phyloP scores from a whole-genome alignment of 1,140 invertebrate genomes.

The Cyphomyrmex costatus region DNA sequence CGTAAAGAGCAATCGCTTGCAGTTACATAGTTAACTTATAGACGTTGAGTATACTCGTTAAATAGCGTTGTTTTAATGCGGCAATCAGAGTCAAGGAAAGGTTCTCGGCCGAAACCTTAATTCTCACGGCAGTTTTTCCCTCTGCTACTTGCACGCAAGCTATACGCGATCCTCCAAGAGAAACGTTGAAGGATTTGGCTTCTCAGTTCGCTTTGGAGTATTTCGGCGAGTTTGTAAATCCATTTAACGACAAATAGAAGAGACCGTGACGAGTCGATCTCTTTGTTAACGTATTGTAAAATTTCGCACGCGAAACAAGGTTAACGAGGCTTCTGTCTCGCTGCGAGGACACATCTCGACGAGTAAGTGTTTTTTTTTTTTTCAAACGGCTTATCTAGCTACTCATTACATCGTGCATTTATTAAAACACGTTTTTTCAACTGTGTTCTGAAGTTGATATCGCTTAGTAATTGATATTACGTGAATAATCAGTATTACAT shows the following conservation, averaged over 20 bases:
- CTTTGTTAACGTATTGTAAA: conserved; percentile 41
- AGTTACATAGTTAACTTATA: conserved; percentile 23
- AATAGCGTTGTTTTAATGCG: neutral
- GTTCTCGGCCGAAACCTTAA: conserved; percentile 52
- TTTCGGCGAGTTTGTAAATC: neutral
- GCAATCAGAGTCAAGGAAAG: conserved; percentile 55
- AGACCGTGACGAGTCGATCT: neutral
- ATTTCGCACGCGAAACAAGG: conserved; percentile 9
- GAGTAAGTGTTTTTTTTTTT: neutral
- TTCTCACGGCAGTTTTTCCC: conserved; percentile 76
- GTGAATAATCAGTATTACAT: conserved; percentile 41
- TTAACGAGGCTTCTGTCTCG: conserved; percentile 36
- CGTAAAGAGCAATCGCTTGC: neutral
- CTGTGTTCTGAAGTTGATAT: neutral
- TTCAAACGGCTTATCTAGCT: neutral
- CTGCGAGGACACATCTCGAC: neutral
- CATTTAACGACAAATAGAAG: conserved; percentile 22
- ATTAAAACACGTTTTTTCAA: neutral
- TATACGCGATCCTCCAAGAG: conserved; percentile 19
- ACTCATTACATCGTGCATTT: neutral
- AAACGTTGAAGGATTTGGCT: conserved; percentile 27
- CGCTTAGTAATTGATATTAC: conserved; percentile 14
- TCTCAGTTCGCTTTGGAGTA: conserved; percentile 1
- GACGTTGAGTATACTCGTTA: neutral
- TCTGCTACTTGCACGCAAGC: conserved; percentile 18